Percentiles rank a stretch among this genome's conserved stretches.
phyloP scores from a whole-genome alignment of 1,140 invertebrate genomes.

The Hylaeus anthracinus region DNA sequence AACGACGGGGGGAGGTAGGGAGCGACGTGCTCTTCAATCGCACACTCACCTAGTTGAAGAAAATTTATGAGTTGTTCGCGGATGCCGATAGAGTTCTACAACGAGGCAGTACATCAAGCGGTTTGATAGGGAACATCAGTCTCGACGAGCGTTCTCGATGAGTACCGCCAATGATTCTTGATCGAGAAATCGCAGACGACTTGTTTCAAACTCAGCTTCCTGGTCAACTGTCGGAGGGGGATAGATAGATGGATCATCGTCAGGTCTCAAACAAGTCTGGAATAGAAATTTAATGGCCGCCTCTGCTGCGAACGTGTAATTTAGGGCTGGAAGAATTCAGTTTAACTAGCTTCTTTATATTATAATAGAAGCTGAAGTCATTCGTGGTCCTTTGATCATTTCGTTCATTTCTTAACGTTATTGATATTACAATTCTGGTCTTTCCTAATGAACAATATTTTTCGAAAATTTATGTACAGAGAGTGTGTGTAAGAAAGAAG shows the following conservation, averaged over 20 bases:
- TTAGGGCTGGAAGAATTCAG: no score
- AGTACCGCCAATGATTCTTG: slow-evolving; percentile 21
- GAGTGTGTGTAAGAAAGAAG: no score
- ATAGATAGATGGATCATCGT: slow-evolving; percentile 32
- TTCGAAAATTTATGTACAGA: no score
- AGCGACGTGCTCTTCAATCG: slow-evolving; percentile 9
- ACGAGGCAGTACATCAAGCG: slow-evolving; percentile 29
- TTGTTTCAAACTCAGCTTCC: slow-evolving; percentile 5
- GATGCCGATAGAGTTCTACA: slow-evolving; percentile 34
- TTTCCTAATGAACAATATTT: no score
- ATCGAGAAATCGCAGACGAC: slow-evolving; percentile 28
- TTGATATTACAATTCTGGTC: no score
- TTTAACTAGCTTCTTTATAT: no score
- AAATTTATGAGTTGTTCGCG: slow-evolving; percentile 38
- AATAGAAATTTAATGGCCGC: background rate
- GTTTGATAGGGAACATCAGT: slow-evolving; percentile 41
- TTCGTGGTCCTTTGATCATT: no score
- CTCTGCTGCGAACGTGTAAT: no score
- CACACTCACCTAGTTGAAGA: background rate
- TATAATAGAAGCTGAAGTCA: no score
- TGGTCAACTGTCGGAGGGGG: slow-evolving; percentile 11
- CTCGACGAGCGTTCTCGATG: slow-evolving; percentile 22
- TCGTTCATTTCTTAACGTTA: no score
- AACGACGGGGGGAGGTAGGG: slow-evolving; percentile 3
- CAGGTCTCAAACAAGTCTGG: background rate